Conservation (phyloP, 2,113 vertebrate genomes). For the Amphiprion ocellaris region DNA sequence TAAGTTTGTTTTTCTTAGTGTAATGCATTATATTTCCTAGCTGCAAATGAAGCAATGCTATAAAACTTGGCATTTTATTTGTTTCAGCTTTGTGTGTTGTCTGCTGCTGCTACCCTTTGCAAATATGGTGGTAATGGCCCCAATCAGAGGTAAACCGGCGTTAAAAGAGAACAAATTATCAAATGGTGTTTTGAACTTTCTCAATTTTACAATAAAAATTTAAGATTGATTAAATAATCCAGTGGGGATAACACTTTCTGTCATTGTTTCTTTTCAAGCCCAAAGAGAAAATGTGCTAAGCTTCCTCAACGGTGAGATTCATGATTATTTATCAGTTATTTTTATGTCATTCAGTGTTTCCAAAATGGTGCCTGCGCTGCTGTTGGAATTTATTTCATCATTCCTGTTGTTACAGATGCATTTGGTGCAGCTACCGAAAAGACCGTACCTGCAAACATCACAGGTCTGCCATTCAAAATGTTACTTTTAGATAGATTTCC, state of each 20-base stretch:
- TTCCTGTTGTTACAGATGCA: constrained; percentile 51
- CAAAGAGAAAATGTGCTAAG: constrained; percentile 61
- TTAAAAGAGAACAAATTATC: neutral
- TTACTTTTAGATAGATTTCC: neutral
- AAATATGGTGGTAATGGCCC: constrained; percentile 53
- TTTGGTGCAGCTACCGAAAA: constrained; percentile 43
- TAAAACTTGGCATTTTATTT: constrained; percentile 3
- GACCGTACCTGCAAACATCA: constrained; percentile 14
- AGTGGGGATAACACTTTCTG: neutral
- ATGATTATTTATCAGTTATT: neutral
- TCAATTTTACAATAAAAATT: neutral
- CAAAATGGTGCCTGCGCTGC: neutral
- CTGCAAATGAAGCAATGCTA: neutral
- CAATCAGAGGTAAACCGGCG: constrained; percentile 72
- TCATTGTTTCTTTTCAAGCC: constrained; percentile 39
- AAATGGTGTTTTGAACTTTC: neutral
- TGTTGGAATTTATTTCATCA: neutral
- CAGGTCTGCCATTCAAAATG: constrained; percentile 64
- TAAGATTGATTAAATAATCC: neutral
- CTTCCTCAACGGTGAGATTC: constrained; percentile 68
- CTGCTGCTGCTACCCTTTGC: constrained; percentile 60
- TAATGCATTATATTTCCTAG: neutral
- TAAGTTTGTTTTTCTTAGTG: constrained; percentile 60
- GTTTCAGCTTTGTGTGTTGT: constrained; percentile 55
- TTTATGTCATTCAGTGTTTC: neutral